Evolutionary conservation across 2,113 vertebrate genomes (phyloP).

Genomic region (Pachyramphus minor): DNA sequence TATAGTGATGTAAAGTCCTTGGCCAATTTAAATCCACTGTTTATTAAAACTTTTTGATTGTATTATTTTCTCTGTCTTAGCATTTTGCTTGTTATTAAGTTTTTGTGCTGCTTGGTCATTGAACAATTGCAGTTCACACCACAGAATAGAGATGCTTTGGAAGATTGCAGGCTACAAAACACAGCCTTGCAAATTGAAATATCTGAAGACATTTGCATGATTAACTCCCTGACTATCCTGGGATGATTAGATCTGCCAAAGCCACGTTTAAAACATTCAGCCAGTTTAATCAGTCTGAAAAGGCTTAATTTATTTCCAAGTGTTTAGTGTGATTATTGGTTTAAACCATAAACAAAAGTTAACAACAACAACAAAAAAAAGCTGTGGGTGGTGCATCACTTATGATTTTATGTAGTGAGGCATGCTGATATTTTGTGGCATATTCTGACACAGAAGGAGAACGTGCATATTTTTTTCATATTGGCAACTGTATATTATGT

Average conservation of each 20-base stretch:
- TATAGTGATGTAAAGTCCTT: neutral
- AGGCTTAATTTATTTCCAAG: conserved; percentile 53
- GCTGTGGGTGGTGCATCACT: neutral
- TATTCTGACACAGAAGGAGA: neutral
- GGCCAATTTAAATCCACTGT: neutral
- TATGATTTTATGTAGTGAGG: neutral
- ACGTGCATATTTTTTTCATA: neutral
- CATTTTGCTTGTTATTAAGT: neutral
- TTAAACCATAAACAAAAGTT: conserved; percentile 40
- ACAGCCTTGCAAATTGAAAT: neutral
- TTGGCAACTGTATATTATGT: neutral
- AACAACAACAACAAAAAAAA: neutral
- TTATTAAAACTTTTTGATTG: neutral
- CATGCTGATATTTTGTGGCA: neutral
- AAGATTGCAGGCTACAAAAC: neutral
- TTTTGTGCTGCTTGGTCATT: neutral
- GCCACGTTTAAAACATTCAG: conserved; percentile 14
- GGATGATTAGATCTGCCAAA: conserved; percentile 16
- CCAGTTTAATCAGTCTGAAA: conserved; percentile 49
- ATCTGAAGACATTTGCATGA: conserved; percentile 38
- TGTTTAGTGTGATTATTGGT: conserved; percentile 46
- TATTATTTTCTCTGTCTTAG: neutral
- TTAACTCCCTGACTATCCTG: conserved; percentile 27
- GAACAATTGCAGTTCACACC: neutral
- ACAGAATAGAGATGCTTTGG: neutral